Evolutionary conservation across 1,140 invertebrate genomes (phyloP), one percentile per base, ranked within the genome.

Genomic region (Cyclargus thomasi): DNA sequence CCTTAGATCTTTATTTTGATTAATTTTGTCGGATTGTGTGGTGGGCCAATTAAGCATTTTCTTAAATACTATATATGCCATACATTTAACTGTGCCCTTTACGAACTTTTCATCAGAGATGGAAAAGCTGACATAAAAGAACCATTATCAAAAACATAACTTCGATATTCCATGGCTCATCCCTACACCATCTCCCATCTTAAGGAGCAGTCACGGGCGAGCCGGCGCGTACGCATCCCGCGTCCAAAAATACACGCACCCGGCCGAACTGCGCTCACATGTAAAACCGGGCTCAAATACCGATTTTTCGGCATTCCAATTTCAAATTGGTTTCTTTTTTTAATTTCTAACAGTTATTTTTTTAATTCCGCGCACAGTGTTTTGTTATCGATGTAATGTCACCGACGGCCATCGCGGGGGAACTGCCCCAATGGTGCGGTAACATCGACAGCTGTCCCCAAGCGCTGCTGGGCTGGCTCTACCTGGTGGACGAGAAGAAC

Each of bases 141-240:
- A 23, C 23, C 23, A n/a, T 29, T 29, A 29, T 29, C 29, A 8
- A 29, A 29, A 29, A 29, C 8, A 29, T 29, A 29, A 29, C 0
- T 29, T 29, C 2, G 29, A 29, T 29, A 29, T 29, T 29, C 47
- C 75, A 70, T 75, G 79, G 77, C 81, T 86, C 79, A 65, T 76
- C 74, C 74, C 79, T 39, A 70, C 78, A 78, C 81, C 80, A 35
- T 66, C 65, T 66, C 67, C 82, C 85, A 75, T 89, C 86, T 86
- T 82, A 85, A 89, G 86, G 83, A 87, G 86, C 80, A 86, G 85
- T 88, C 80, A 78, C 75, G 74, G 68, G 70, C 71, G 68, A 71
- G 76, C 77, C 83, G 81, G 85, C 86, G 86, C 80, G 71, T 79
- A 80, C 86, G 86, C 86, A 85, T 74, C 79, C 78, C 80, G 81